Conservation (phyloP, 53 echinoderm and acorn worm species). For the Glandiceps talaboti region DNA sequence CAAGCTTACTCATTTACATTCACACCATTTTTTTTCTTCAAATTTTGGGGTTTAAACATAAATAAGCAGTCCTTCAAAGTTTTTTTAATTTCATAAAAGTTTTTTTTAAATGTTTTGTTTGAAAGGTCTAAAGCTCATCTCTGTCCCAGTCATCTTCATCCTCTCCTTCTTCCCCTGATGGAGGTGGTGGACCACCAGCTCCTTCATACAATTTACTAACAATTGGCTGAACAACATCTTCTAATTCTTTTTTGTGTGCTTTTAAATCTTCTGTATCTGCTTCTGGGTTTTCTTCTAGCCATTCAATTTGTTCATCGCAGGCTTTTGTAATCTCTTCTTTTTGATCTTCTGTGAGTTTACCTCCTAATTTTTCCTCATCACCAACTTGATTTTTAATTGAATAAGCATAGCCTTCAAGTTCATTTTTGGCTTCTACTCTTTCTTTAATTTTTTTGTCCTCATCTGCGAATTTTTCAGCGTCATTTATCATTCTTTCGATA, state of each 20-base stretch:
- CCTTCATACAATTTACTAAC: slow-evolving; percentile 95
- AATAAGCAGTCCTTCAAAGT: neutral
- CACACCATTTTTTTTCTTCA: no score
- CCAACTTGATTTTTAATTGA: slow-evolving; percentile 91
- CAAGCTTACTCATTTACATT: no score
- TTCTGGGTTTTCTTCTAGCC: slow-evolving; percentile 91
- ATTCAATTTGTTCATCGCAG: slow-evolving; percentile 81
- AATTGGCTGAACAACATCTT: slow-evolving; percentile 72
- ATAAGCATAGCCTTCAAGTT: slow-evolving; percentile 88
- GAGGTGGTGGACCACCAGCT: slow-evolving; percentile 54
- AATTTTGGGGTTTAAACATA: neutral
- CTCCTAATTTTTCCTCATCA: slow-evolving; percentile 92
- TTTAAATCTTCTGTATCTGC: slow-evolving; percentile 87
- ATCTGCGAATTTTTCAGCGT: slow-evolving; percentile 80
- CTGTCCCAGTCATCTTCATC: slow-evolving; percentile 62
- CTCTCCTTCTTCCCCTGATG: slow-evolving; percentile 24
- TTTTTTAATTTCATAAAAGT: no score
- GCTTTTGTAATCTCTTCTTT: slow-evolving; percentile 58
- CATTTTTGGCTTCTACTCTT: slow-evolving; percentile 78
- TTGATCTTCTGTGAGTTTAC: slow-evolving; percentile 68
- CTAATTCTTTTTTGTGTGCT: slow-evolving; percentile 89
- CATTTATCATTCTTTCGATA: slow-evolving; percentile 93
- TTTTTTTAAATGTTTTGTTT: no score
- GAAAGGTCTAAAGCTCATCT: slow-evolving; percentile 95
- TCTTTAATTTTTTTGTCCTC: slow-evolving; percentile 84